Base-by-base conservation (phyloP, 2,797 vertebrate species). In the Triplophysa bombifrons region DNA sequence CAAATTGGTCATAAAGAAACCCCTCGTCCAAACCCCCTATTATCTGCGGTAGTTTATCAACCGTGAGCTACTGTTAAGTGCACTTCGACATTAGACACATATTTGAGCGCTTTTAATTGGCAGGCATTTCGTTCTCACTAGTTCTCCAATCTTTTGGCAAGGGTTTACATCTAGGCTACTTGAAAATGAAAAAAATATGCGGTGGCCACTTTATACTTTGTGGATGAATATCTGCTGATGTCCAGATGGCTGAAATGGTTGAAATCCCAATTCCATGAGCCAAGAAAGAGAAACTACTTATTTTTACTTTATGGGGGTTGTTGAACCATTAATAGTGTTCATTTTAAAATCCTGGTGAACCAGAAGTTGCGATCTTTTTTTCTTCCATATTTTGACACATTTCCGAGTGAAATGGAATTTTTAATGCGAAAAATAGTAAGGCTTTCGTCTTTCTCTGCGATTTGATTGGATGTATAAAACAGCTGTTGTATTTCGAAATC, bases 41-140 rank as follows among this genome's bases (percentile, higher is more conserved):
- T 84, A 25, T 81, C 70, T 76, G 46, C 72, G 60, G 27, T 55
- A 63, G 82, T 84, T 86, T 80, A 78, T 78, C 63, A 81, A 79
- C 74, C 44, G 65, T 46, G 58, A 46, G 53, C 74, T 60, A 69
- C 30, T 60, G 71, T 69, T 78, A 81, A 80, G 72, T 72, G 66
- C 41, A 78, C 65, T 69, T 55, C 44, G 63, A 50, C 60, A 74
- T 76, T 77, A 81, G 74, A 38, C 25, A 16, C 69, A 58, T 67
- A 56, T 78, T 77, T 61, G 81, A 83, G 76, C 20, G 3, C 70
- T 76, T 27, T 82, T 88, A 85, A 88, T 86, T 87, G 84, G 83
- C 74, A 72, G 46, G 64, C 63, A 63, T 83, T 84, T 82, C 53
- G 34, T 83, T 80, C 77, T 82, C 34, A 72, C 64, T 64, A 50